Percentiles rank a stretch among this genome's conserved stretches.
Evolutionary conservation across 2,113 vertebrate species (phyloP).

Genomic region (Shinisaurus crocodilurus): DNA sequence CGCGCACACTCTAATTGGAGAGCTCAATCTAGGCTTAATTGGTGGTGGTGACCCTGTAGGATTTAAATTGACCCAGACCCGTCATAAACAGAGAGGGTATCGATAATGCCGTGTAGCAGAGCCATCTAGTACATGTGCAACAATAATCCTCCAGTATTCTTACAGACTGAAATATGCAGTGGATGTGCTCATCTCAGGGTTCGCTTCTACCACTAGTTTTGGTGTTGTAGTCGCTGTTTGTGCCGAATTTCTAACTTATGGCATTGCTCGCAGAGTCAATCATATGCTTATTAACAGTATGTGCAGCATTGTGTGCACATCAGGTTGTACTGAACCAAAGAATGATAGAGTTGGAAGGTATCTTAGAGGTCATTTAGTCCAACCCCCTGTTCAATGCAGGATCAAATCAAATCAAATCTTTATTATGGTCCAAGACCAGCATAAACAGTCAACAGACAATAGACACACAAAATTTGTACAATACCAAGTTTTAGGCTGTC

Average conservation of each 20-base stretch:
- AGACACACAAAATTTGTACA: too few species aligned
- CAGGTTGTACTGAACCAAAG: neutral
- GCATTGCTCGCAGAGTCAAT: neutral
- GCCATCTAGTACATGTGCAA: neutral
- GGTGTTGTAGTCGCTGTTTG: neutral
- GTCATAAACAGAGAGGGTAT: neutral
- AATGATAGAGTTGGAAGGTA: too few species aligned
- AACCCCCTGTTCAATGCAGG: too few species aligned
- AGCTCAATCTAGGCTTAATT: neutral
- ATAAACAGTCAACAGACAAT: too few species aligned
- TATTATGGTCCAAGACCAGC: too few species aligned
- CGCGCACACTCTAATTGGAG: neutral
- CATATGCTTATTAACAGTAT: neutral
- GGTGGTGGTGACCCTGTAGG: neutral
- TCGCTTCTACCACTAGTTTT: neutral
- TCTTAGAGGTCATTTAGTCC: too few species aligned
- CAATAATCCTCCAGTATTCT: neutral
- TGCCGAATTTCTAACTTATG: neutral
- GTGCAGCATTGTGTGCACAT: neutral
- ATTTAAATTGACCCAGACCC: slow-evolving; percentile 4
- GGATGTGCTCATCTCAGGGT: neutral
- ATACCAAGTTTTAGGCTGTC: too few species aligned
- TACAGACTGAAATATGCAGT: neutral
- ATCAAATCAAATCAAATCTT: too few species aligned
- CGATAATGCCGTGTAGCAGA: neutral